phyloP scores from a whole-genome alignment of 2,113 vertebrate genomes.

The Hemiprocne comata region DNA sequence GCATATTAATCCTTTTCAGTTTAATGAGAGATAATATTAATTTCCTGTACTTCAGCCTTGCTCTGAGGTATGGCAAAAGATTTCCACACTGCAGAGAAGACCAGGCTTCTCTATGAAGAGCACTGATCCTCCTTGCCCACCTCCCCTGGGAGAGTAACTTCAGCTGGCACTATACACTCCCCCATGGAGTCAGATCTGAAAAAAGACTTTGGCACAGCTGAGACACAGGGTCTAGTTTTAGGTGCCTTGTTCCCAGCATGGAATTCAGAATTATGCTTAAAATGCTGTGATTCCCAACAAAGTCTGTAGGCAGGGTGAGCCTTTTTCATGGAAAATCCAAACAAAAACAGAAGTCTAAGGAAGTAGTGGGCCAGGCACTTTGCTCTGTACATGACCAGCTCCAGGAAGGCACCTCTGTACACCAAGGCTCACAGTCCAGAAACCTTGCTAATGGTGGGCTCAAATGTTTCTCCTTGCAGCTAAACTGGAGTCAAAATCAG shows the following conservation, averaged over 20 bases:
- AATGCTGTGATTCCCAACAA: neutral
- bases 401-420: neutral
- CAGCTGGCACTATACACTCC: fast-evolving
- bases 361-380: neutral
- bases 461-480: neutral
- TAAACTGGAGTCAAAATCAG: neutral
- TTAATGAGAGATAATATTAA: neutral
- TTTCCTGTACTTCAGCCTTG: slow-evolving; percentile 5
- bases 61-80: neutral
- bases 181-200: neutral
- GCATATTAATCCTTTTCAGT: neutral
- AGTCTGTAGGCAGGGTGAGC: neutral
- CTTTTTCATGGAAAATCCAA: neutral
- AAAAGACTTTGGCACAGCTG: neutral
- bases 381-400: neutral
- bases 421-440: neutral
- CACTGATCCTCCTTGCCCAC: neutral
- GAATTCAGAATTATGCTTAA: neutral
- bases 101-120: neutral
- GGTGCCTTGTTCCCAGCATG: neutral
- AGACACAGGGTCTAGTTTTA: neutral
- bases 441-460: neutral
- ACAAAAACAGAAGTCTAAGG: neutral
- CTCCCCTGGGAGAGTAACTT: neutral
- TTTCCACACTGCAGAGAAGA: neutral